Percentiles rank a stretch among this genome's conserved stretches.
phyloP scores from a whole-genome alignment of 2,888 invertebrate species.

The Flexamia atlantica region DNA sequence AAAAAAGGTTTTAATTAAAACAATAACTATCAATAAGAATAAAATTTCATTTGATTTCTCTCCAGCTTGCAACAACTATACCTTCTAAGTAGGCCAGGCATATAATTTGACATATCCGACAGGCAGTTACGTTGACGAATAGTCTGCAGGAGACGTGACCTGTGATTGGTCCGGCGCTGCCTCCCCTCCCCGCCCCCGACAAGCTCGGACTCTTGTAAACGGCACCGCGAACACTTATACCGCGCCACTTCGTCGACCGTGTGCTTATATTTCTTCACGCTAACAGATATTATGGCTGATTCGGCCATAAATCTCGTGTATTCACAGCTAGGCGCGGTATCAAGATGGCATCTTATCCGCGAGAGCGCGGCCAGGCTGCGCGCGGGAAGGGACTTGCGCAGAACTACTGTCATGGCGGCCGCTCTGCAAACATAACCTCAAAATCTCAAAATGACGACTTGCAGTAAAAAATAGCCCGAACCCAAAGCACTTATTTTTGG shows the following conservation, averaged over 20 bases:
- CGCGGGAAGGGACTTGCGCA: constrained; percentile 44
- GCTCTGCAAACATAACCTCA: constrained; percentile 27
- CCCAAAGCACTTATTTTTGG: no score
- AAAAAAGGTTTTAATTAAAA: no score
- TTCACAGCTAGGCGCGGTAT: constrained; percentile 46
- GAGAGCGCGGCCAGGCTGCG: neutral
- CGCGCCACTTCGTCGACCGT: constrained; percentile 38
- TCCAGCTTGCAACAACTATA: neutral
- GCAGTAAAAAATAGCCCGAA: no score
- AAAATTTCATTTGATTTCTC: no score
- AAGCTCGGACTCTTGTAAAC: constrained; percentile 36
- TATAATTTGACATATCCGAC: constrained; percentile 48
- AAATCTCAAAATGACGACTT: no score
- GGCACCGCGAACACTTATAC: constrained; percentile 45
- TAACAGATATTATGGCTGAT: constrained; percentile 51
- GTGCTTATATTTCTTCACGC: constrained; percentile 38
- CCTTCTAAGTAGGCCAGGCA: neutral
- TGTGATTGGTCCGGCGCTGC: neutral
- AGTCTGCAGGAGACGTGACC: neutral
- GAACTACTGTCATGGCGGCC: constrained; percentile 25
- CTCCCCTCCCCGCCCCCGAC: neutral
- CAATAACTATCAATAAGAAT: no score
- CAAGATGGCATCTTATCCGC: constrained; percentile 47
- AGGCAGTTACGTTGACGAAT: constrained; percentile 35
- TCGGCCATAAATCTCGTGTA: constrained; percentile 46